Evolutionary conservation across 2,113 vertebrate genomes (phyloP), one percentile per base, ranked within the genome.

Genomic region (Tonatia bakeri): DNA sequence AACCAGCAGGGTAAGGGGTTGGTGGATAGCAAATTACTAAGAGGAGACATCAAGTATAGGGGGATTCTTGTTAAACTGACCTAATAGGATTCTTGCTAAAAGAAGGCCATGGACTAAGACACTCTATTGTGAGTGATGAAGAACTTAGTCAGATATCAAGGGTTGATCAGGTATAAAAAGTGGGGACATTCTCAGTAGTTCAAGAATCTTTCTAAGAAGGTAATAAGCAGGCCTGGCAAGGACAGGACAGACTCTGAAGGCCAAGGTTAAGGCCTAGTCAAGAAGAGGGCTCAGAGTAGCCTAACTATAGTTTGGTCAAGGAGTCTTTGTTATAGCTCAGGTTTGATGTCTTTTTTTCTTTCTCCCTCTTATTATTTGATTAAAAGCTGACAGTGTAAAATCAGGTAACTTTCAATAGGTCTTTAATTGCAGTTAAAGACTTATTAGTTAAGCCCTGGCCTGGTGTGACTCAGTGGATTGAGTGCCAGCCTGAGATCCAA

Each of bases 301-400:
- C 3, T 70, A 82, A 80, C 33, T 76, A 12, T 76, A 26, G 15
- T 95, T 85, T 79, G 24, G 1, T 69, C 43, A 77, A 76, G 47
- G 33, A 67, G 3, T 76, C 73, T 43, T 43, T 85, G 43, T 76
- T 75, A 45, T 43, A 24, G 1, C n/a, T 76, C 54, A 56, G 5
- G 12, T 52, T 64, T 86, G 15, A 72, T 52, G 20, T 47, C 45
- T 69, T 47, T 75, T 50, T 45, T 89, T 72, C 31, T 83, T 69
- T 76, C 4, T 73, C n/a, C 5, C 6, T 69, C 4, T 84, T 40
- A 72, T 33, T 54, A 59, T 89, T 70, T 85, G 75, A 59, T 77
- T 87, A 73, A 95, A 92, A 64, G 20, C 45, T 92, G 45, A 92
- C n/a, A 73, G n/a, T 45, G 65, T 93, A 50, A 92, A 91, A 69